Evolutionary conservation across 2,113 vertebrate genomes (phyloP), one percentile per base, ranked within the genome.

Genomic region (Leptocoma aspasia): DNA sequence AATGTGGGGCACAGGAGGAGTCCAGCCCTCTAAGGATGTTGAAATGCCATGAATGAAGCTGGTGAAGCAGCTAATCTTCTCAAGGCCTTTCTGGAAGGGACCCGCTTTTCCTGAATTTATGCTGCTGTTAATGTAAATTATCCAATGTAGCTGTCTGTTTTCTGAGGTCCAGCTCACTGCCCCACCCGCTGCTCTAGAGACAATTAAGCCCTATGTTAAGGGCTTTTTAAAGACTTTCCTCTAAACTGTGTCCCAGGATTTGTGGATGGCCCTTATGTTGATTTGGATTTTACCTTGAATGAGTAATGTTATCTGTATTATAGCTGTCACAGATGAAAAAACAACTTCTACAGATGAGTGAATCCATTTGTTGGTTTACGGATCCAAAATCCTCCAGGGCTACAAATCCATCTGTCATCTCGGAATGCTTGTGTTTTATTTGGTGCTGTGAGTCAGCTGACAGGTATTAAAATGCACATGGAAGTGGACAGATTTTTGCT

Each of bases 361-460:
- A 96, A 96, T 94, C 95, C 94, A 97, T 96, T 96, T 96, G 96
- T 97, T 96, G 85, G 95, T 97, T 97, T 97, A 97, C 95, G 96
- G 94, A 95, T 96, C 94, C 92, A 93, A 92, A 93, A 93, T 92
- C 93, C 93, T 97, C 68, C 3, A 8, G 79, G 90, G 85, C 80
- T 81, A 95, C 95, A 96, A 97, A 97, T 95, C 90, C 94, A 97
- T 95, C 90, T 96, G 94, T 96, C 96, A 97, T 89, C 1, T 18
- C 72, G 8, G 82, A 96, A 71, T 78, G 88, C 79, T 78, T 92
- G 85, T 90, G 79, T 95, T 95, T 97, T 94, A 96, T 97, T 97
- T 92, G 95, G 76, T 92, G 79, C 90, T 94, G 52, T 2, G 12
- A 92, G 79, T 95, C 96, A 95, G 90, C 82, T 93, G 94, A 95